Percentiles rank a stretch among this genome's conserved stretches.
phyloP scores from a whole-genome alignment of 1,140 invertebrate species.

The Listronotus bonariensis region DNA sequence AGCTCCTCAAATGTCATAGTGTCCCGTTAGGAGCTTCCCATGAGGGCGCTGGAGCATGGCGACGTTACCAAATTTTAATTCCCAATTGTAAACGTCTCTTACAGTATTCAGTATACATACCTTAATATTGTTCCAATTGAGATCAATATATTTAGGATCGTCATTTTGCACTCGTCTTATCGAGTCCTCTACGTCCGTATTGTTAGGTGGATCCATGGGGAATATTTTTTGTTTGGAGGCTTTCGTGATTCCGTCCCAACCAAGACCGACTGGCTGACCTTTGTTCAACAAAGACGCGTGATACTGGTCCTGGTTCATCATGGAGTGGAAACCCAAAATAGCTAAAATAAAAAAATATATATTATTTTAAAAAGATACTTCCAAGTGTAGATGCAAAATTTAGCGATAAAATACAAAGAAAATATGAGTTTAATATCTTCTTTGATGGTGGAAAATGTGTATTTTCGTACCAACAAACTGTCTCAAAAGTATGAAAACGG shows the following conservation, averaged over 20 bases:
- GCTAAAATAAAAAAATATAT: conserved; percentile 71
- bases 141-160: conserved; percentile 81
- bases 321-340: conserved; percentile 98
- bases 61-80: too few species aligned
- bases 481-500: too few species aligned
- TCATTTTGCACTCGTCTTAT: conserved; percentile 87
- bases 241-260: conserved; percentile 94
- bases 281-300: conserved; percentile 94
- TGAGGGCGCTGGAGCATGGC: too few species aligned
- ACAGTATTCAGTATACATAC: conserved; percentile 61
- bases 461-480: too few species aligned
- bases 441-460: too few species aligned
- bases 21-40: too few species aligned
- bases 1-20: too few species aligned
- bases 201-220: conserved; percentile 91
- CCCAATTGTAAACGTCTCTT: too few species aligned
- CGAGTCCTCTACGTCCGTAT: conserved; percentile 89
- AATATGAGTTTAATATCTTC: too few species aligned
- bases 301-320: conserved; percentile 99
- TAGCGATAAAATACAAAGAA: too few species aligned
- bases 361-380: too few species aligned
- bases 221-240: conserved; percentile 88
- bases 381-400: too few species aligned
- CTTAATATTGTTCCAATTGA: conserved; percentile 98
- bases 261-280: conserved; percentile 82